Conservation (phyloP, 2,113 vertebrate genomes). For the Stegastes partitus region DNA sequence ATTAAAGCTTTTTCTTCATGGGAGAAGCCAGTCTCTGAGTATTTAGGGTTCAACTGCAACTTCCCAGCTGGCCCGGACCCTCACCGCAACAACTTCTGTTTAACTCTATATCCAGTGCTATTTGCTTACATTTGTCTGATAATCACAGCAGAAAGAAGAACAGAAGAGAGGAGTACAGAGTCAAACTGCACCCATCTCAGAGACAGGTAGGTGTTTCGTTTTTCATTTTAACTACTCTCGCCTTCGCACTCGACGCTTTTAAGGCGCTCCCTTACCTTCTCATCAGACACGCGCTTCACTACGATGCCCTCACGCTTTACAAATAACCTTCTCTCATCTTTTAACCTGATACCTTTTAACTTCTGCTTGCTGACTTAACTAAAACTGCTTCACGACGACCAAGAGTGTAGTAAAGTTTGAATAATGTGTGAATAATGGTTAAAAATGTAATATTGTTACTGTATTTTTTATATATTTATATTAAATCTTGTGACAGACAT, state of each 20-base stretch:
- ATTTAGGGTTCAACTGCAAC: too few relatives aligned
- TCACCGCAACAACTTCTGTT: too few relatives aligned
- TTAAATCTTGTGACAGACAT: too few relatives aligned
- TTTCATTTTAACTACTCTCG: slow-evolving; percentile 57
- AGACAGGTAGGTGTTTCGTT: slow-evolving; percentile 78
- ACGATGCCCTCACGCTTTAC: slow-evolving; percentile 37
- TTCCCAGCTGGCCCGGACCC: too few relatives aligned
- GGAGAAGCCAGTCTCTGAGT: too few relatives aligned
- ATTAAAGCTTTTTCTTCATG: too few relatives aligned
- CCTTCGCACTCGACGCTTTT: slow-evolving; percentile 61
- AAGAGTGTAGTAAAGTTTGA: neutral
- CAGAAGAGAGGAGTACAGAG: slow-evolving; percentile 75
- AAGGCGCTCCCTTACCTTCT: slow-evolving; percentile 55
- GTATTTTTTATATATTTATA: too few relatives aligned
- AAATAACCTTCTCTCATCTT: slow-evolving; percentile 19
- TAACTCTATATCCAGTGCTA: neutral
- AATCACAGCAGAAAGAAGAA: slow-evolving; percentile 73
- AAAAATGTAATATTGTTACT: too few relatives aligned
- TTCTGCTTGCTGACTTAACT: neutral
- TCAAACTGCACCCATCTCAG: slow-evolving; percentile 77
- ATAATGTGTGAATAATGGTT: too few relatives aligned
- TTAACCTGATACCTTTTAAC: neutral
- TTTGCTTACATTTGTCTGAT: neutral
- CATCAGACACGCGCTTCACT: slow-evolving; percentile 54
- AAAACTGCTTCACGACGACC: neutral